phyloP scores from a whole-genome alignment of 64 coral and sea anemone genomes.

The Stylophora pistillata region DNA sequence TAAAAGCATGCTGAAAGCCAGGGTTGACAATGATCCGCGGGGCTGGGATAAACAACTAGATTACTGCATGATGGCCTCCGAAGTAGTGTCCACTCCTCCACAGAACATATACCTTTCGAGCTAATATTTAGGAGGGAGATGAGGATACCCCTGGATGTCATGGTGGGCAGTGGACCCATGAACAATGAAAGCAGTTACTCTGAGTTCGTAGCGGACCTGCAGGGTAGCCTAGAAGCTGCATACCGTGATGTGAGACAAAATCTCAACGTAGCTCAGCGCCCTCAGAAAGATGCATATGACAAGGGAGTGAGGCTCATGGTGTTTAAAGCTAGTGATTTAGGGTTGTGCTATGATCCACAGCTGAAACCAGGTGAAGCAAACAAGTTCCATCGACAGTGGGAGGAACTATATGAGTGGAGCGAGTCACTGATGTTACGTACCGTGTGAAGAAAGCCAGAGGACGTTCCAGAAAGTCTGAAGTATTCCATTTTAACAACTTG shows the following conservation, averaged over 20 bases:
- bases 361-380: no score
- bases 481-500: constrained; percentile 44
- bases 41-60: no score
- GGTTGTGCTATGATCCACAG: constrained; percentile 28
- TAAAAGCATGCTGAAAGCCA: constrained; percentile 49
- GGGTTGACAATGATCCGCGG: constrained; percentile 23
- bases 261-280: constrained; percentile 33
- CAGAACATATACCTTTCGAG: no score
- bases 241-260: constrained; percentile 42
- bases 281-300: constrained; percentile 51
- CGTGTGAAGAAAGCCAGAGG: constrained; percentile 15
- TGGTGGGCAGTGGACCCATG: constrained; percentile 8
- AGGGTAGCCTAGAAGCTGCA: constrained; percentile 1
- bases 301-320: constrained; percentile 42
- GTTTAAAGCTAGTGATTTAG: constrained; percentile 45
- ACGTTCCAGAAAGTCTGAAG: background rate
- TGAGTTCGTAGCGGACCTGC: constrained; percentile 17
- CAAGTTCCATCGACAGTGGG: no score
- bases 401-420: constrained; percentile 32
- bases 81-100: no score
- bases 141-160: constrained; percentile 50
- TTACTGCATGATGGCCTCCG: no score
- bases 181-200: background rate
- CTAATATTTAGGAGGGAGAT: constrained; percentile 60
- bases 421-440: constrained; percentile 62